A percentile compares a stretch with the other conserved stretches of the same genome.
Conservation (phyloP, 2,113 vertebrate species). For the Isichthys henryi region DNA sequence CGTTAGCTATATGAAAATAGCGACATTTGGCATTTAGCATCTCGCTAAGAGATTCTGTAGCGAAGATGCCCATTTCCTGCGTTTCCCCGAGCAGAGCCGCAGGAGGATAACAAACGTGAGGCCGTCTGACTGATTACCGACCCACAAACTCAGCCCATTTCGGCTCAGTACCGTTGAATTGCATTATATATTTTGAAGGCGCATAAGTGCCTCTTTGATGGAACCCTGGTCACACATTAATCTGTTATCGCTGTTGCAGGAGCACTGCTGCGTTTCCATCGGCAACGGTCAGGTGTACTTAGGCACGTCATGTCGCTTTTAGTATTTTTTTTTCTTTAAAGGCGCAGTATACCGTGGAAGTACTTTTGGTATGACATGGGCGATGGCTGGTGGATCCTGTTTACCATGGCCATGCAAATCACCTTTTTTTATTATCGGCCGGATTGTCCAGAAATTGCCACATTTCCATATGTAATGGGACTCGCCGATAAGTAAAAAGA, state of each 20-base stretch:
- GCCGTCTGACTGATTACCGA: conserved; percentile 1
- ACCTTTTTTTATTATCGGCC: not conserved
- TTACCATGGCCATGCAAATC: not conserved
- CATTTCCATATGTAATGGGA: not conserved
- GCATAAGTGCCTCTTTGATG: not conserved
- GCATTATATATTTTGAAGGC: conserved; percentile 11
- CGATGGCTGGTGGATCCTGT: not conserved
- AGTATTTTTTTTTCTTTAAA: not conserved
- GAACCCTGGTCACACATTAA: not conserved
- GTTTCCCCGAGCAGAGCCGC: not conserved
- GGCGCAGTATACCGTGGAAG: not conserved
- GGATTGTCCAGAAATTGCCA: not conserved
- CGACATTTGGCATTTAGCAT: not conserved
- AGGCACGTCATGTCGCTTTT: not conserved
- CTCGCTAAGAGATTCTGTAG: not conserved
- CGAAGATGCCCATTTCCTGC: not conserved
- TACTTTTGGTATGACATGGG: no score
- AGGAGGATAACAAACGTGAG: not conserved
- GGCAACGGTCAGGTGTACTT: not conserved
- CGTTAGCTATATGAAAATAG: no score
- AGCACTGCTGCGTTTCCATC: not conserved
- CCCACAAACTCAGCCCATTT: not conserved
- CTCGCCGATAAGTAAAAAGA: not conserved
- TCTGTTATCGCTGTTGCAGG: not conserved
- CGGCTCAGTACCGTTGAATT: not conserved